A percentile compares a stretch with the other conserved stretches of the same genome.
Evolutionary conservation across 2,888 invertebrate genomes (phyloP).

Genomic region (Protula sp.): DNA sequence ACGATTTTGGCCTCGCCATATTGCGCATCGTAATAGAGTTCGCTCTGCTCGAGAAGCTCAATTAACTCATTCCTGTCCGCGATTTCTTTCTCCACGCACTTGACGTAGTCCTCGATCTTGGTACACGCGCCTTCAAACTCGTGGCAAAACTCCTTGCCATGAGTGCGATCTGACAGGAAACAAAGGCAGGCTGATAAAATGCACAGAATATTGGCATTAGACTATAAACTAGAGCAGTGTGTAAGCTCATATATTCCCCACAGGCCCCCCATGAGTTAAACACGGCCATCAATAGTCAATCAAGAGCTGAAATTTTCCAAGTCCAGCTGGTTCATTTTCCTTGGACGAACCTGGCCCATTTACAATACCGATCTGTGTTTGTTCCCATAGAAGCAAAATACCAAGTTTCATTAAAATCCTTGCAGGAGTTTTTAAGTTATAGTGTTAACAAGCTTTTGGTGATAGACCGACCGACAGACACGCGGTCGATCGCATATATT

Average conservation of each 20-base stretch:
- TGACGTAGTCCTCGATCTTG: conserved; percentile 75
- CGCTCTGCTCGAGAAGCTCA: conserved; percentile 67
- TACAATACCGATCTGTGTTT: too few relatives aligned
- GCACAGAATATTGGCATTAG: background rate
- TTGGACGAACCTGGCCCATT: background rate
- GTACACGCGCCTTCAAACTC: conserved; percentile 77
- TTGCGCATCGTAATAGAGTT: conserved; percentile 82
- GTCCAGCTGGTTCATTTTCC: background rate
- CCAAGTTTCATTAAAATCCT: too few relatives aligned
- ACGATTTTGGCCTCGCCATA: conserved; percentile 92
- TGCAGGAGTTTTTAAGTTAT: too few relatives aligned
- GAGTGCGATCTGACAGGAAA: conserved; percentile 65
- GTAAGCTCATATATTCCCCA: too few relatives aligned
- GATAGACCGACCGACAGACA: too few relatives aligned
- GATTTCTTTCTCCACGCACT: conserved; percentile 70
- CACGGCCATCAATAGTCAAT: too few relatives aligned
- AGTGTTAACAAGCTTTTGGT: too few relatives aligned
- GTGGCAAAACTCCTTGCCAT: conserved; percentile 79
- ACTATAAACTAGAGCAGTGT: background rate
- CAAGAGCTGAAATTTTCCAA: too few relatives aligned
- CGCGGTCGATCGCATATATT: too few relatives aligned
- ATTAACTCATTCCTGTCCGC: conserved; percentile 73
- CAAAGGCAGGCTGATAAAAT: background rate
- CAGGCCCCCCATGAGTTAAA: too few relatives aligned
- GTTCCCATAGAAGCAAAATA: too few relatives aligned